Evolutionary conservation across 2,888 invertebrate species (phyloP).

Genomic region (Trachelus stipa): DNA sequence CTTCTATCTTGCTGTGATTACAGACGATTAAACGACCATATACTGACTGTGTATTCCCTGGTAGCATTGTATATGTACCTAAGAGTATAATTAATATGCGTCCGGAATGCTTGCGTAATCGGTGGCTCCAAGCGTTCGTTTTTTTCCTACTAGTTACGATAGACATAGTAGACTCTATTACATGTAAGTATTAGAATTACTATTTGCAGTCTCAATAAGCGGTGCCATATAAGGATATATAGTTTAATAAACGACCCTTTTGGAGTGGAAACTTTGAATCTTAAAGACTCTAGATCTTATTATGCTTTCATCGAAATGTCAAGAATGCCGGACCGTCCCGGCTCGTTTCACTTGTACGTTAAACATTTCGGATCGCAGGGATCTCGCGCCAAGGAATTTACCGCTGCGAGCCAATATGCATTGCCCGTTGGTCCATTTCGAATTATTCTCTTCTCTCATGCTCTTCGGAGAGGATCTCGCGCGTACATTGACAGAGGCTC

Average conservation of each 20-base stretch:
- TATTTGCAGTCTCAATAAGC: not conserved
- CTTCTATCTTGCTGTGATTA: constrained; percentile 45
- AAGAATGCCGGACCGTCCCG: not conserved
- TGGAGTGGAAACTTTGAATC: not conserved
- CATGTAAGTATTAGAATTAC: not conserved
- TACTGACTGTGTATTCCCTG: constrained; percentile 36
- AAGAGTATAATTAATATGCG: constrained; percentile 6
- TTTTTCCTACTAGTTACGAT: not conserved
- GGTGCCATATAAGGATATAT: not conserved
- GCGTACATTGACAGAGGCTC: not conserved
- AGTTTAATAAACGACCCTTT: not conserved
- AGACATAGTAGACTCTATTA: not conserved
- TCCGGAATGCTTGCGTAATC: not conserved
- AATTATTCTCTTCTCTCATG: not conserved
- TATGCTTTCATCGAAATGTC: not conserved
- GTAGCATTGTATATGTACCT: constrained; percentile 36
- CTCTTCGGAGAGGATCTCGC: not conserved
- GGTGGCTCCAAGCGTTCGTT: not conserved
- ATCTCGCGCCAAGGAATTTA: constrained; percentile 46
- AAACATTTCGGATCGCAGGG: not conserved
- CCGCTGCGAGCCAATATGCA: constrained; percentile 46
- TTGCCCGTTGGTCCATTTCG: constrained; percentile 25
- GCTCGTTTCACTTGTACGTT: not conserved
- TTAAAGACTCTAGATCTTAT: not conserved
- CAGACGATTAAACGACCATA: constrained; percentile 47